A percentile compares a stretch with the other conserved stretches of the same genome.
Conservation (phyloP, 2,888 invertebrate species). For the Tortricodes alternella region DNA sequence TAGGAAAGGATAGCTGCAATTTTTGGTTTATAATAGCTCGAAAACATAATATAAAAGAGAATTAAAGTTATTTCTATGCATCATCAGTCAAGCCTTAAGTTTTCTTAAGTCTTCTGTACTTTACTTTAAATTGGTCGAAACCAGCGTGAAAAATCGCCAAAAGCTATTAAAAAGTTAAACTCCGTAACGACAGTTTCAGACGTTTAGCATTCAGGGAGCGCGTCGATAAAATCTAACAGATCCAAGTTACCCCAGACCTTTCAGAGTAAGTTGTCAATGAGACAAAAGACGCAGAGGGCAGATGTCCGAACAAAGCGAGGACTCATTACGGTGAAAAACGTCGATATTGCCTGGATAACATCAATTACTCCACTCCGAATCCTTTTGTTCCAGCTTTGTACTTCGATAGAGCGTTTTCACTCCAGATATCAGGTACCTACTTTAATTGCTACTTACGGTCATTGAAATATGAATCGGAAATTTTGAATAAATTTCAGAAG, state of each 20-base stretch:
- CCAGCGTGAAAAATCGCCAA: not conserved
- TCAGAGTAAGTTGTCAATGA: conserved; percentile 14
- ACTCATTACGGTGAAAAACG: conserved; percentile 42
- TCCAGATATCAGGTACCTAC: not conserved
- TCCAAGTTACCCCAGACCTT: conserved; percentile 12
- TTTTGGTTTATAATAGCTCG: no score
- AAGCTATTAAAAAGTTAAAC: conserved; percentile 25
- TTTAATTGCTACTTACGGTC: not conserved
- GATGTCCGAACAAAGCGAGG: conserved; percentile 5
- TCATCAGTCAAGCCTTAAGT: not conserved
- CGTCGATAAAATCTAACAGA: conserved; percentile 21
- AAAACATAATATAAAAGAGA: no score
- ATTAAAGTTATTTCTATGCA: no score
- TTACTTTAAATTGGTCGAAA: conserved; percentile 2
- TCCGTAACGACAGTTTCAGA: conserved; percentile 10
- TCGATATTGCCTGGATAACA: conserved; percentile 47
- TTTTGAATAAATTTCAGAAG: no score
- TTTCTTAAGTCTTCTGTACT: no score
- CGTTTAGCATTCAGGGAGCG: conserved; percentile 18
- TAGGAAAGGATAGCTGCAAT: no score
- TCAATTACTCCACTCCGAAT: conserved; percentile 43
- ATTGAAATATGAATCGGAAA: no score
- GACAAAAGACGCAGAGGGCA: conserved; percentile 23
- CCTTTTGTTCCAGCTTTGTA: conserved; percentile 14
- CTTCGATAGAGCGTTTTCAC: not conserved